Base-by-base conservation (phyloP, 1,140 invertebrate genomes). In the Drosophila gunungcola region DNA sequence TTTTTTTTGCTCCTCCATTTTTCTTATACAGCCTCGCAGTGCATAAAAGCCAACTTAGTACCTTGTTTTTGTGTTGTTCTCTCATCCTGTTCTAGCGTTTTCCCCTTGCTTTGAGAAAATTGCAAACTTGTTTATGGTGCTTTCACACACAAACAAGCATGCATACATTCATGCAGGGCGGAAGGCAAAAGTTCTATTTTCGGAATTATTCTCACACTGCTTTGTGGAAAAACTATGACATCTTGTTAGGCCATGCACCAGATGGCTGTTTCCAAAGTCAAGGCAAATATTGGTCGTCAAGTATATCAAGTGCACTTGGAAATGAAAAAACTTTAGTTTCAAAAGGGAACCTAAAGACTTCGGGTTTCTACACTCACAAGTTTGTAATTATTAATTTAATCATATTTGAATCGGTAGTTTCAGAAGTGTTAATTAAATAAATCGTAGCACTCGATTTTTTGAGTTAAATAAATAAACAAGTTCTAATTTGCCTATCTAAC, bases 111-210 rank as follows among this genome's bases (percentile, higher is more conserved):
- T 42, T 36, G 38, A 60, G 58, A 70, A 65, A 72, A 80, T 69
- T 53, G 73, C 45, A 64, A 85, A 73, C 67, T 78, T 84, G 82
- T 86, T 84, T 84, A 86, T 82, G 72, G 42, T 45, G 56, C 68
- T 80, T 80, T 62, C 58, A 63, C 72, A 64, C 58, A 74, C 52
- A 53, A 45, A 55, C 72, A 56, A 60, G 52, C 68, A 55, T 80
- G 38, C 41, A 58, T 72, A 72, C n/a, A 46, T 80, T 51, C 52
- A 49, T 41, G 41, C 12, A n/a, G 25, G 54, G 25, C 13, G 34
- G 38, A 51, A 52, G 41, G 21, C 12, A 39, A 56, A 49, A 69
- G 27, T 57, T 56, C 13, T 32, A 41, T 69, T 48, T 46, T 48
- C 49, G 27, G 49, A 46, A 68, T 41, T 68, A 70, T 70, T 54